A percentile compares a stretch with the other conserved stretches of the same genome.
Conservation (phyloP, 2,113 vertebrate genomes). For the Herpailurus yagouaroundi region DNA sequence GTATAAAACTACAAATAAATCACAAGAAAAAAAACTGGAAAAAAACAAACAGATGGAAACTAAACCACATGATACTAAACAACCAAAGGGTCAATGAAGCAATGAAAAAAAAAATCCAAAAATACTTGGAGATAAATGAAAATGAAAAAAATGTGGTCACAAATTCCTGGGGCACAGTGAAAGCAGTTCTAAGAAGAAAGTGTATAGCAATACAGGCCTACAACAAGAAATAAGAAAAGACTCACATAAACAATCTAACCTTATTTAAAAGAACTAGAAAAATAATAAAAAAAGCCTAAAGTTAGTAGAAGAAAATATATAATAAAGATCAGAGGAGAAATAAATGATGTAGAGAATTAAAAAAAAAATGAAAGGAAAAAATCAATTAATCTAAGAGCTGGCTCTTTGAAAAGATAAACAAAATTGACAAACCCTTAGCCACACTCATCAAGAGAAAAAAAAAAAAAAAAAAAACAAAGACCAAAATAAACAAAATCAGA, state of each 20-base stretch:
- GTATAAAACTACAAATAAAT: not conserved
- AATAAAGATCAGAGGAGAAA: not conserved
- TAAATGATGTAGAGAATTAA: not conserved
- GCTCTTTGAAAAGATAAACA: not conserved
- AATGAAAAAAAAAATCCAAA: not conserved
- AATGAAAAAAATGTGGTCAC: not conserved
- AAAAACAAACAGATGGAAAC: not conserved
- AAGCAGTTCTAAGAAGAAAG: not conserved
- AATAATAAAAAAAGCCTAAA: not conserved
- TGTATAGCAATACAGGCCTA: not conserved
- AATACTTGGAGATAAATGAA: not conserved
- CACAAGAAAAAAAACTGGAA: not conserved
- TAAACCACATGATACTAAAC: not conserved
- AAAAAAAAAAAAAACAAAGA: not conserved
- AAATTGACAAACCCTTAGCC: not conserved
- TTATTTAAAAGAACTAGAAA: not conserved
- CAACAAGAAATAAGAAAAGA: not conserved
- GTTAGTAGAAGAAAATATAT: not conserved
- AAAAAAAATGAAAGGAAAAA: not conserved
- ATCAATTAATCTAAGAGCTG: not conserved
- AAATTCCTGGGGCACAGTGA: not conserved
- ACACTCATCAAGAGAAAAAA: not conserved
- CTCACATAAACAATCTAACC: not conserved
- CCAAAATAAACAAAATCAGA: not conserved
- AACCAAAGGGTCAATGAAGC: not conserved